Conservation (phyloP, 2,888 invertebrate species). For the Drosophila austrosaltans region DNA sequence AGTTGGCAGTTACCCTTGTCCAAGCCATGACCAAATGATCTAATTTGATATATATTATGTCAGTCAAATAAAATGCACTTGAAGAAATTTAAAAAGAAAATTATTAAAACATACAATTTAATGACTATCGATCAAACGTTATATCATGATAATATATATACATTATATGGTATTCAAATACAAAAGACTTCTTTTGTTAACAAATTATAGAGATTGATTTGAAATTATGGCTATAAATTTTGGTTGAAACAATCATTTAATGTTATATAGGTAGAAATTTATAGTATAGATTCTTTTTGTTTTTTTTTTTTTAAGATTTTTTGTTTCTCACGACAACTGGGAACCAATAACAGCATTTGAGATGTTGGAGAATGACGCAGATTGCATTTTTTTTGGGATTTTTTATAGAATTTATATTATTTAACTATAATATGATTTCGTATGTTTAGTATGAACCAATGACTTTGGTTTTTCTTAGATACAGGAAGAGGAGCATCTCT, state of each 20-base stretch:
- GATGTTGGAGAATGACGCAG: not conserved
- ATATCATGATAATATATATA: not conserved
- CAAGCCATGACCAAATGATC: constrained; percentile 47
- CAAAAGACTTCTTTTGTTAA: not conserved
- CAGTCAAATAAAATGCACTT: constrained; percentile 22
- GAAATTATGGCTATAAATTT: not conserved
- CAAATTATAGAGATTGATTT: not conserved
- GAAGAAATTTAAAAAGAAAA: not conserved
- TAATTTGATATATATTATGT: constrained; percentile 49
- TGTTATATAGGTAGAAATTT: not conserved
- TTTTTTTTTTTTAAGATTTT: not conserved
- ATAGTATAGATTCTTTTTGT: not conserved
- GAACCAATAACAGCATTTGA: not conserved
- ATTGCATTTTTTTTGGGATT: no score
- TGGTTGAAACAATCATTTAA: not conserved
- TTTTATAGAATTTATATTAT: no score
- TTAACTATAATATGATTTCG: no score
- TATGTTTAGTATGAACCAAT: no score
- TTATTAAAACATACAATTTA: not conserved
- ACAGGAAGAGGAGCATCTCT: no score
- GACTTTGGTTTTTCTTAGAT: no score
- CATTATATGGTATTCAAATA: not conserved
- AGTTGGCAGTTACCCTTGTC: constrained; percentile 40
- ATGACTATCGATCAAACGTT: not conserved
- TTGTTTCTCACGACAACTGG: not conserved